Evolutionary conservation across 2,797 vertebrate genomes (phyloP).

Genomic region (Linurgus olivaceus): DNA sequence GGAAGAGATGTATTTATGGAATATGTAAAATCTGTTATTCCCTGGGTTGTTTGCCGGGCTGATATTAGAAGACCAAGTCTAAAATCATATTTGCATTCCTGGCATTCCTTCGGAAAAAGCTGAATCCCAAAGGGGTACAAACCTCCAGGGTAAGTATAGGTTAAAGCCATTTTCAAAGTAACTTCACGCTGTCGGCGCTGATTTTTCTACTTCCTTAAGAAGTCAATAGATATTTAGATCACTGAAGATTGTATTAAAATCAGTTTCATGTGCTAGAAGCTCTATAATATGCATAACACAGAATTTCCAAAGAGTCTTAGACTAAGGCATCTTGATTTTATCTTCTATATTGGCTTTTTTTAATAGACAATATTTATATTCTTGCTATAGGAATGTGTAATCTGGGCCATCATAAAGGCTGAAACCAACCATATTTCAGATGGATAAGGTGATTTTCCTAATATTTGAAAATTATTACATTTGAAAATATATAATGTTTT

Average conservation of each 20-base stretch:
- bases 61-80: not conserved
- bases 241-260: not conserved
- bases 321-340: not conserved
- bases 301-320: not conserved
- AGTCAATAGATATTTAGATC: not conserved
- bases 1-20: not conserved
- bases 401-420: not conserved
- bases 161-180: conserved; percentile 30
- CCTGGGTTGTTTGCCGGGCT: not conserved
- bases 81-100: not conserved
- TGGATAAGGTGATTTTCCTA: not conserved
- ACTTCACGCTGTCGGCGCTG: not conserved
- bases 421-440: not conserved
- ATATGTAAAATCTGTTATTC: not conserved
- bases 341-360: not conserved
- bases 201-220: not conserved
- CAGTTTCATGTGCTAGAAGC: not conserved
- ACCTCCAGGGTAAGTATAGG: not conserved
- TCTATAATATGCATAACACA: not conserved
- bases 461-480: not conserved
- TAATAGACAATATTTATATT: not conserved
- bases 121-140: not conserved
- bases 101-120: not conserved
- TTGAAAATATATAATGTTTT: not conserved
- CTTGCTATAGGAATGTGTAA: not conserved